Conservation (phyloP, 2,888 invertebrate genomes). For the Steinernema carpocapsae region DNA sequence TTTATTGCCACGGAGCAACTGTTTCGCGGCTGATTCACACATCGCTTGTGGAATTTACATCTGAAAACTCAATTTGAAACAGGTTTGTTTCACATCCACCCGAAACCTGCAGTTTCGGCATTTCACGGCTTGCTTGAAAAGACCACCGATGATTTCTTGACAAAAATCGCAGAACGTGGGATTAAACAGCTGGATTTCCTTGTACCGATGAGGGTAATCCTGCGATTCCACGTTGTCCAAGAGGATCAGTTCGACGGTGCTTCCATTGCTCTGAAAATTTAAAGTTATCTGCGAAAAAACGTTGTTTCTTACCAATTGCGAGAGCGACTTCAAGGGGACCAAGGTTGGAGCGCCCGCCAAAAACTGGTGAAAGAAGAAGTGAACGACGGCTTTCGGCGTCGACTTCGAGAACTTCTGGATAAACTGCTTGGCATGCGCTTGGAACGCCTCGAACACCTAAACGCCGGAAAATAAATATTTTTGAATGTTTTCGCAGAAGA, state of each 20-base stretch:
- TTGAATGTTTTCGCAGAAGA: too few relatives aligned
- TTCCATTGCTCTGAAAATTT: slow-evolving; percentile 55
- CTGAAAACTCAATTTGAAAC: slow-evolving; percentile 40
- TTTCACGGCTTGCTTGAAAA: slow-evolving; percentile 66
- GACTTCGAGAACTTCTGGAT: not conserved
- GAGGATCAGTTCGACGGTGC: slow-evolving; percentile 63
- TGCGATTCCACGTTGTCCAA: slow-evolving; percentile 56
- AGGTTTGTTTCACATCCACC: slow-evolving; percentile 16
- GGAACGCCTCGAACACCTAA: slow-evolving; percentile 23
- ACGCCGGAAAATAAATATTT: too few relatives aligned
- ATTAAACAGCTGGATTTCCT: slow-evolving; percentile 56
- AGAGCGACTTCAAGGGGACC: not conserved
- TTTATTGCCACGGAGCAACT: slow-evolving; percentile 52
- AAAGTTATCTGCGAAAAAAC: not conserved
- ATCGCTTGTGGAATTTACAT: slow-evolving; percentile 68
- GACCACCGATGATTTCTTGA: slow-evolving; percentile 67
- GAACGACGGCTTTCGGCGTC: slow-evolving; percentile 8
- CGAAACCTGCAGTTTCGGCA: slow-evolving; percentile 67
- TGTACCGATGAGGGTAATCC: slow-evolving; percentile 60
- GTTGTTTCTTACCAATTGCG: not conserved
- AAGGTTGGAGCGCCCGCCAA: not conserved
- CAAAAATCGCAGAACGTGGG: slow-evolving; percentile 70
- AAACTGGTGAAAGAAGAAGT: slow-evolving; percentile 15
- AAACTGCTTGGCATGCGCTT: not conserved
- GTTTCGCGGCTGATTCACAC: slow-evolving; percentile 65